Percentiles rank a stretch among this genome's conserved stretches.
These are phyloP conservation scores for Laticauda laticaudata DNA, from an alignment of 2,113 vertebrate genomes.

Conservation along the genomic window DNA sequence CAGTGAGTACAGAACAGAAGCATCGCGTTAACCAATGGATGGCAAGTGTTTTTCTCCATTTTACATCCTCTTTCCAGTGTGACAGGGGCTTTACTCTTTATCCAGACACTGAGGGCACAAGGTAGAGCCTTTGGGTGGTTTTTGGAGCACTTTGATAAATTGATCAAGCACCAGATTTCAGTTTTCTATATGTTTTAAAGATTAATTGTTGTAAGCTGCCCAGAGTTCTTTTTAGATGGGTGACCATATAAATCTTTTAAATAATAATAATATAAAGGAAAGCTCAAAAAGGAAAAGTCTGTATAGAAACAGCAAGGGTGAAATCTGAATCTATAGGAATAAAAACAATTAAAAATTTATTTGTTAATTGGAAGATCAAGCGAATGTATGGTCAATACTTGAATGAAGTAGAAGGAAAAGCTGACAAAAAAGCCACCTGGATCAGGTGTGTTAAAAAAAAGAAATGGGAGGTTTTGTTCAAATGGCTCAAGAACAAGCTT, in stretches of 20 bases:
- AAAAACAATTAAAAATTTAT: neutral
- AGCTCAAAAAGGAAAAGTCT: no score
- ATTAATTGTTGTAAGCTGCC: neutral
- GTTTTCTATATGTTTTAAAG: no score
- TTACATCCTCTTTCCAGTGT: no score
- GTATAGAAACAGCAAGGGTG: no score
- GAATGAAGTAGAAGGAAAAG: neutral
- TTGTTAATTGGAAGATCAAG: neutral
- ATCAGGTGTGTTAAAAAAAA: neutral
- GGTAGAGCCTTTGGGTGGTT: neutral
- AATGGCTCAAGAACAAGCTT: neutral
- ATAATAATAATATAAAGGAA: neutral
- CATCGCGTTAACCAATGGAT: no score
- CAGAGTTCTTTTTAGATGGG: neutral
- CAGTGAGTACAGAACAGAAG: no score
- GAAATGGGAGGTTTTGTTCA: neutral
- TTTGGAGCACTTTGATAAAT: no score
- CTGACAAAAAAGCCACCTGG: neutral
- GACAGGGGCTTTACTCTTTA: no score
- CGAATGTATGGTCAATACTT: neutral
- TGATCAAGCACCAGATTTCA: no score
- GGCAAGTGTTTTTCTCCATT: no score
- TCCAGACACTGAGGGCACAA: neutral
- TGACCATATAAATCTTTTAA: neutral
- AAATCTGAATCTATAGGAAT: neutral